Base-by-base conservation (phyloP, 2,113 vertebrate genomes). In the Daphoenositta chrysoptera region DNA sequence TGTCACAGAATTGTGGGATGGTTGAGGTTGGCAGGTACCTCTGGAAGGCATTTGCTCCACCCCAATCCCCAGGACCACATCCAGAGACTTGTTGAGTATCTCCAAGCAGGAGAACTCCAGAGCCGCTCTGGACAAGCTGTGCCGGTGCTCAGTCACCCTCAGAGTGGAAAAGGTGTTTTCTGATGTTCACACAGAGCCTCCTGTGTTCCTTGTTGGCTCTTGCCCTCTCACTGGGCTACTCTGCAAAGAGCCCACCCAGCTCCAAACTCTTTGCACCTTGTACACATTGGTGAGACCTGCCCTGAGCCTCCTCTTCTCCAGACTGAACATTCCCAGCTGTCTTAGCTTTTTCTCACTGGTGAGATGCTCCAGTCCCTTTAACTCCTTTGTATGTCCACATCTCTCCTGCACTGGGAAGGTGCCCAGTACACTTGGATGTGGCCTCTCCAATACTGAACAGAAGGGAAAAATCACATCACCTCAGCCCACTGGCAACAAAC, bases 271-370 rank as follows among this genome's bases (percentile, higher is more conserved):
- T 19, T 17, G 33, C 33, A 51, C 20, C 8, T 37, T 50, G 37
- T 24, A 76, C 20, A 37, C 18, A 23, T 2, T 48, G 69, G 47
- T 48, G 26, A 73, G n/a, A 70, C 23, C 3, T 12, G 53, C 15
- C 31, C 27, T 6, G 4, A 81, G 47, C 31, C n/a, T 54, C 14
- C 50, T 57, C 15, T 80, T 56, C 23, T 18, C 53, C 8, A 65
- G 31, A 37, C 0, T 61, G 19, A 80, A 21, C 44, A 71, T 15
- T 42, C 53, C 23, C 47, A 93, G 37, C 51, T 70, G 50, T 40
- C n/a, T 40, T 17, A 23, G 40, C 45, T 19, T 40, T 2, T 53
- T 20, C 33, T 53, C 39, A 61, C 0, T 23, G 15, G 4, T n/a
- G n/a, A 58, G 42, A 16, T 66, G 53, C 15, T 70, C 42, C 65